Percentiles rank a stretch among this genome's conserved stretches.
Evolutionary conservation across 2,888 invertebrate genomes (phyloP).

Genomic region (Leptopilina drosophilae): DNA sequence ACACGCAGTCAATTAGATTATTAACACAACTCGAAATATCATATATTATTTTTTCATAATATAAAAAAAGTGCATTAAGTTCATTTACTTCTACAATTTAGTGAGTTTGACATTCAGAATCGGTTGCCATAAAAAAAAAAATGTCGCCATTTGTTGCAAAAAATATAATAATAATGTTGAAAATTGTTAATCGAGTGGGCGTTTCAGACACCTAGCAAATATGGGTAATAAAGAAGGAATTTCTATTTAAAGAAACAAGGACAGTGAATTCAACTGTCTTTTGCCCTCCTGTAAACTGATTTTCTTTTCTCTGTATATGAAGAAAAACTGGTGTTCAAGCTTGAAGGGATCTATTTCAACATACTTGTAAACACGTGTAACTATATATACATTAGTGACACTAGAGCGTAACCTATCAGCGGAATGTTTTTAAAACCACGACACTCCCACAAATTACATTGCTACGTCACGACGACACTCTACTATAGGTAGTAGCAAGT

Average conservation of each 20-base stretch:
- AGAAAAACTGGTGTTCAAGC: not conserved
- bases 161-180: constrained; percentile 7
- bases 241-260: constrained; percentile 32
- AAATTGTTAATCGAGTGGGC: constrained; percentile 25
- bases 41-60: too few species aligned
- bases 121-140: not conserved
- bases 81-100: not conserved
- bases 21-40: too few species aligned
- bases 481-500: not conserved
- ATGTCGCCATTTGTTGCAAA: constrained; percentile 4
- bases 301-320: not conserved
- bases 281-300: not conserved
- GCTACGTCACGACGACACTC: constrained; percentile 26
- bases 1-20: too few species aligned
- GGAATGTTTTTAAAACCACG: constrained; percentile 23
- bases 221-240: constrained; percentile 8
- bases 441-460: constrained; percentile 26
- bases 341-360: constrained; percentile 23
- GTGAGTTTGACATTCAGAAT: not conserved
- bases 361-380: constrained; percentile 6
- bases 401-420: constrained; percentile 13
- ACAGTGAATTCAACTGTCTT: not conserved
- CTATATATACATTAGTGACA: not conserved
- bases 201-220: constrained; percentile 18
- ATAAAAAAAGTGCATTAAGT: too few species aligned